Base-by-base conservation (phyloP, 2,113 vertebrate genomes). In the Australoheros scitulus region DNA sequence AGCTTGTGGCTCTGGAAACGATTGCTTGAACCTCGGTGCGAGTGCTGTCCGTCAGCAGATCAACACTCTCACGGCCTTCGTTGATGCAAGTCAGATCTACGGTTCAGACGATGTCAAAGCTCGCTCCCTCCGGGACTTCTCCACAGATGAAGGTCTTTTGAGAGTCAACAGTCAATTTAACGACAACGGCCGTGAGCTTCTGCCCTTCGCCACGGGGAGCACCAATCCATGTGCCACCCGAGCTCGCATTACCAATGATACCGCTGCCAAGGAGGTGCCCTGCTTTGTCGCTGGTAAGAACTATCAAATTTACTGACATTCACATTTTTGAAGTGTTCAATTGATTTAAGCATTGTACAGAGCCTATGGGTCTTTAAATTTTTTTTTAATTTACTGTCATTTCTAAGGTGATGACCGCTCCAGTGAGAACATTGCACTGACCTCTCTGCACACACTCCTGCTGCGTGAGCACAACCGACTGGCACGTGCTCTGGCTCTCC, bases 391-490 rank as follows among this genome's bases (percentile, higher is more conserved):
- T 47, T 22, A 4, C 20, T 61, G 3, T 61, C 4, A 38, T 15
- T 60, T 74, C 80, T 11, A 60, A 89, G 96, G 96, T 61, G 96
- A 96, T 9, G 79, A 7, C 0, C 95, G 95, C 10, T 3, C 70
- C 36, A 85, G 92, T 38, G 94, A 95, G 82, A 95, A 96, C 83
- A 87, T 92, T 17, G 95, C 18, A 7, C 86, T 96, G 65, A 58
- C 90, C 1, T 76, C 93, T 26, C 1, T 96, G 5, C 96, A 96
- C 90, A 95, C 94, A 4, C 72, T 96, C 57, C 57, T 96, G 20
- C 0, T 96, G 61, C 93, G 95, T 18, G 95, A 96, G n/a, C 96
- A 96, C 89, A 96, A 96, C 68, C 94, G 95, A 2, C 50, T 96
- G 78, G 95, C 89, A 1, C 87, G 88, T 1, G 91, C 76, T 6